phyloP scores from a whole-genome alignment of 1,140 invertebrate species.

The Tetramorium parvispinum region DNA sequence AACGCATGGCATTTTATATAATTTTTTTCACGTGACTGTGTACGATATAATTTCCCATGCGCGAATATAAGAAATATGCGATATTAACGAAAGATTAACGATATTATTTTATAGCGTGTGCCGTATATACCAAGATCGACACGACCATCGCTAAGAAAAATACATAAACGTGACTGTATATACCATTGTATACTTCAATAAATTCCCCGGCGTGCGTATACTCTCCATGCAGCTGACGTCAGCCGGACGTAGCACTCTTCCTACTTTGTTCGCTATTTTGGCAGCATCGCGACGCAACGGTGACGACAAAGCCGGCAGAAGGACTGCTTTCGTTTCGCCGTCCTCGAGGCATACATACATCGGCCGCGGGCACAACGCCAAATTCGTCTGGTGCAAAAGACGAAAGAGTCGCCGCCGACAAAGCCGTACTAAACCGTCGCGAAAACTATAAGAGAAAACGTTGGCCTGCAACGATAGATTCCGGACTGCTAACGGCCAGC shows the following conservation, averaged over 20 bases:
- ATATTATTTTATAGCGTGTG: neutral
- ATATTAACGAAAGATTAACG: neutral
- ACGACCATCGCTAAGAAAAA: neutral
- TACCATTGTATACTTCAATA: neutral
- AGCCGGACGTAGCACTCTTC: neutral
- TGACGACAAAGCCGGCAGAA: slow-evolving; percentile 25
- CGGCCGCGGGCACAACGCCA: slow-evolving; percentile 34
- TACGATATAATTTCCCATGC: neutral
- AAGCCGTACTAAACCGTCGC: slow-evolving; percentile 38
- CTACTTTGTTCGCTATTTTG: slow-evolving; percentile 48
- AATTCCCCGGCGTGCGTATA: neutral
- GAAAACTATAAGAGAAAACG: slow-evolving; percentile 12
- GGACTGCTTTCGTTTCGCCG: slow-evolving; percentile 32
- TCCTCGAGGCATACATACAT: slow-evolving; percentile 25
- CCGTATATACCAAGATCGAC: neutral
- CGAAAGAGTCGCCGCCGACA: neutral
- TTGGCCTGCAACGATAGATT: slow-evolving; percentile 24
- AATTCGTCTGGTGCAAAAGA: neutral
- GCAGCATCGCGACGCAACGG: slow-evolving; percentile 9
- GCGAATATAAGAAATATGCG: neutral
- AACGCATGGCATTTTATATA: neutral
- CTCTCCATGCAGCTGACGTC: slow-evolving; percentile 13
- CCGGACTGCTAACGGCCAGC: neutral
- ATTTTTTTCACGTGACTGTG: neutral
- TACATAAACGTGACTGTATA: too few relatives aligned